Evolutionary conservation across 1,140 invertebrate species (phyloP).

Genomic region (Cherax quadricarinatus): DNA sequence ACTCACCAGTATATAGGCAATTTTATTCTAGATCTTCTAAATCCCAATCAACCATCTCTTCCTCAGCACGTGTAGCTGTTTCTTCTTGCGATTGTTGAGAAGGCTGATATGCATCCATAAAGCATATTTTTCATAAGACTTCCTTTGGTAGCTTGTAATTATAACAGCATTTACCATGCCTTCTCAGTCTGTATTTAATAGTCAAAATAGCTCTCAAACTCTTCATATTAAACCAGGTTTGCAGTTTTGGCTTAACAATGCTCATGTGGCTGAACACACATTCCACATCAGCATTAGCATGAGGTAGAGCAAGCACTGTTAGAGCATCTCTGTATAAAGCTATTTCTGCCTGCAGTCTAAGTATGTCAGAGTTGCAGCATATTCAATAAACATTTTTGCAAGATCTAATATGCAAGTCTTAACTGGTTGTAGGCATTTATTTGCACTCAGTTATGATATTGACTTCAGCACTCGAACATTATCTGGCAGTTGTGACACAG

Average conservation of each 20-base stretch:
- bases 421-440: too few species aligned
- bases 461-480: too few species aligned
- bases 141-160: too few species aligned
- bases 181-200: too few species aligned
- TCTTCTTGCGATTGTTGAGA: too few species aligned
- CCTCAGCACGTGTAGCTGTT: too few species aligned
- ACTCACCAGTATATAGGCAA: neutral
- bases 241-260: conserved; percentile 29
- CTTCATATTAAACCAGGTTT: neutral
- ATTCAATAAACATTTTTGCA: conserved; percentile 5
- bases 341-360: conserved; percentile 3
- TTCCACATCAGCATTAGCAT: conserved; percentile 17
- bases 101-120: neutral
- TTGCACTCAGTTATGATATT: too few species aligned
- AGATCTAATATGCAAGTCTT: neutral
- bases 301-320: conserved; percentile 17
- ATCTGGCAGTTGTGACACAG: neutral
- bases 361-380: neutral
- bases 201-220: too few species aligned
- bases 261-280: neutral
- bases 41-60: too few species aligned
- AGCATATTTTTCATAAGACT: neutral
- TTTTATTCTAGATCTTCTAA: too few species aligned
- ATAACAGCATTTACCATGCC: too few species aligned
- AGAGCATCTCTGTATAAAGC: neutral